Evolutionary conservation across 2,113 vertebrate species (phyloP), one percentile per base, ranked within the genome.

Genomic region (Sarotherodon lohbergeri): DNA sequence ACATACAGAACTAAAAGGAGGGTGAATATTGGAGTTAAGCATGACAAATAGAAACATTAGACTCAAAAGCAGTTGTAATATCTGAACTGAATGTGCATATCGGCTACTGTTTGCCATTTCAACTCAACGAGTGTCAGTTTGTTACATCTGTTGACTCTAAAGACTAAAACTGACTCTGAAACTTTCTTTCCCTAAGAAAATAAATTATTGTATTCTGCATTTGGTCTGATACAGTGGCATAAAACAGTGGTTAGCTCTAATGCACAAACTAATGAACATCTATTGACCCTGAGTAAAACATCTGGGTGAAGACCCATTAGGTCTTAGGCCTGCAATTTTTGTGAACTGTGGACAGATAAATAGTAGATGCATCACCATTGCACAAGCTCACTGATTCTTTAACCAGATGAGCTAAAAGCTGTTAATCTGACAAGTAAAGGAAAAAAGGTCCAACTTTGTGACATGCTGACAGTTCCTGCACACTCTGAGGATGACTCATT

Each of bases 121-220:
- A 4, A 43, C 12, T 43, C 12, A 73, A 73, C 22, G 16, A 24
- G 13, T 43, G 0, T 39, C 61, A 66, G 61, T 39, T n/a, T 7
- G 34, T 39, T 66, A 39, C 4, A 41, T 13, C 19, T 41, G 63
- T 68, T 39, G 63, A 68, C 19, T 68, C 34, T 41, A 68, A 41
- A 68, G 11, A 41, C 6, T 0, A 41, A 68, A 41, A 68, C n/a
- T 43, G 66, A 43, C 16, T 63, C 36, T 22, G 22, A 43, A 73
- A 73, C 39, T 1, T 24, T 43, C 39, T 43, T 71, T 14, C 19
- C 36, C 0, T 0, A 22, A 43, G 11, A 71, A 43, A 71, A 24
- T 41, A 4, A 9, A 71, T 71, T 3, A 71, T 41, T 43, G 12
- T 68, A 68, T 41, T n/a, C 36, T 41, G n/a, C 19, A 24, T 71